Percentiles rank a stretch among this genome's conserved stretches.
phyloP scores from a whole-genome alignment of 2,888 invertebrate genomes.

The Pollenia labialis region DNA sequence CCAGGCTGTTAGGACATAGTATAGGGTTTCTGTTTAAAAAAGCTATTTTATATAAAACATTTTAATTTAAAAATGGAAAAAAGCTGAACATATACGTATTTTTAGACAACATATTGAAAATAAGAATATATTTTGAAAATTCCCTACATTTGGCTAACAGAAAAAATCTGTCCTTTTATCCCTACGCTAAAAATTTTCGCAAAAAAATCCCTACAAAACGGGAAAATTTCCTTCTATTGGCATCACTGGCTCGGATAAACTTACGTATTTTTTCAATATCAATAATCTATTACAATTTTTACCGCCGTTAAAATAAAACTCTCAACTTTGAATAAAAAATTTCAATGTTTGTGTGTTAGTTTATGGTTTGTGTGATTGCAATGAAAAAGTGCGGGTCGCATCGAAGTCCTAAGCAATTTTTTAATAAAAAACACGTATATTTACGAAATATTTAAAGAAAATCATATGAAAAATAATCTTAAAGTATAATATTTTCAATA shows the following conservation, averaged over 20 bases:
- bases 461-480: slow-evolving; percentile 53
- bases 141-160: too few relatives aligned
- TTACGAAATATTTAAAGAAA: slow-evolving; percentile 59
- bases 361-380: slow-evolving; percentile 76
- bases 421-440: slow-evolving; percentile 76
- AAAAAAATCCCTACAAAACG: too few relatives aligned
- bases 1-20: too few relatives aligned
- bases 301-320: background rate
- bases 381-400: slow-evolving; percentile 78
- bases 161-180: too few relatives aligned
- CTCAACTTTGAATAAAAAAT: background rate
- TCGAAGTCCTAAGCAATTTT: slow-evolving; percentile 76
- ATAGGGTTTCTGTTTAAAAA: too few relatives aligned
- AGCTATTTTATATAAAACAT: too few relatives aligned
- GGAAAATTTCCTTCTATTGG: too few relatives aligned
- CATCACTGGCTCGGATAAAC: background rate
- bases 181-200: too few relatives aligned
- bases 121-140: too few relatives aligned
- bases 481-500: slow-evolving; percentile 46
- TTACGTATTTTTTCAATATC: background rate
- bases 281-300: slow-evolving; percentile 53
- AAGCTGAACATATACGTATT: too few relatives aligned
- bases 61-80: too few relatives aligned
- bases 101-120: too few relatives aligned
- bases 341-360: slow-evolving; percentile 65